Conservation (phyloP, 2,797 vertebrate genomes). For the Gymnocypris eckloni region DNA sequence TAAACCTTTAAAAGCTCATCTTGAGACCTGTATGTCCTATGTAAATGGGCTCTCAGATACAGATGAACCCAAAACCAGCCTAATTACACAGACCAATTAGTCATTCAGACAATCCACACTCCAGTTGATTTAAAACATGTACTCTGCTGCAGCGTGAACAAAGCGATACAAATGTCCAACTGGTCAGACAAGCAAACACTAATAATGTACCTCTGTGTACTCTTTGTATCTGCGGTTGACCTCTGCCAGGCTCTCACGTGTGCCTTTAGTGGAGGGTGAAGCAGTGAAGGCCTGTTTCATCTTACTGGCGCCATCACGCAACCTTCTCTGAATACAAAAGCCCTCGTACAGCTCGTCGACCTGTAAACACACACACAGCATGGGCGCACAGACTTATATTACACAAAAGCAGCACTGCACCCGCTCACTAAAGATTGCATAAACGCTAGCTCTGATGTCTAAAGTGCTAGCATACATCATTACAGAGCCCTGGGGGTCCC, state of each 20-base stretch:
- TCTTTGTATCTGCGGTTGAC: constrained; percentile 94
- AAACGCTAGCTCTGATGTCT: constrained; percentile 29
- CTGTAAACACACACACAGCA: constrained; percentile 69
- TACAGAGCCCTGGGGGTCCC: constrained; percentile 9
- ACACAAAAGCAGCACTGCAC: constrained; percentile 19
- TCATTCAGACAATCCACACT: neutral
- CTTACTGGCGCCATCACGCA: constrained; percentile 93
- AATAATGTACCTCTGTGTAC: constrained; percentile 89
- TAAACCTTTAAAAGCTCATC: neutral
- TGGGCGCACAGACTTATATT: neutral
- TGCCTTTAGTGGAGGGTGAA: constrained; percentile 93
- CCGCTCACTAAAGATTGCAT: constrained; percentile 18
- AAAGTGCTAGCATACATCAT: constrained; percentile 2
- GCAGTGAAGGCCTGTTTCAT: constrained; percentile 97
- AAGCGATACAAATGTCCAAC: neutral
- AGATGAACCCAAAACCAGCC: neutral
- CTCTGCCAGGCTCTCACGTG: constrained; percentile 92
- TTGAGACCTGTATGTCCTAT: neutral
- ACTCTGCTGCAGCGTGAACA: neutral
- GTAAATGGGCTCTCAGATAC: neutral
- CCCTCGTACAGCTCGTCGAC: constrained; percentile 98
- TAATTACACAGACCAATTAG: neutral
- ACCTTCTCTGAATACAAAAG: constrained; percentile 94
- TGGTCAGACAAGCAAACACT: constrained; percentile 14
- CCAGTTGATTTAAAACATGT: neutral